These are phyloP conservation scores for Tenthredo amoena DNA, from an alignment of 2,888 invertebrate species.

Conservation along the genomic window DNA sequence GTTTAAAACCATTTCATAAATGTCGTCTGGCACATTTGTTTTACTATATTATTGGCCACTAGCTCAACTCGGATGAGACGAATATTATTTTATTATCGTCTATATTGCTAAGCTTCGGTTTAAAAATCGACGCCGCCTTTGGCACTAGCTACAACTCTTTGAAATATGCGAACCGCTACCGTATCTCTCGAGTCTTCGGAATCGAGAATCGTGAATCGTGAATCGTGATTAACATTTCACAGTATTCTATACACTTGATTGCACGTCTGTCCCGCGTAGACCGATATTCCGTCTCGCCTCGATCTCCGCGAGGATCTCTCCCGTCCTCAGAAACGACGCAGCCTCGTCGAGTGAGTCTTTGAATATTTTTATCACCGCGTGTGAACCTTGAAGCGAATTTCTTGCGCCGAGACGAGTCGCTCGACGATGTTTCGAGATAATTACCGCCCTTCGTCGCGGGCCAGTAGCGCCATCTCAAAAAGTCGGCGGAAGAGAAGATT, in stretches of 20 bases:
- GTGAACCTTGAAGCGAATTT: not conserved
- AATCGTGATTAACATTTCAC: constrained; percentile 27
- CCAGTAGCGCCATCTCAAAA: not conserved
- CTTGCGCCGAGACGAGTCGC: not conserved
- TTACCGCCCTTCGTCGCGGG: not conserved
- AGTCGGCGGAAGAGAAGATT: not conserved
- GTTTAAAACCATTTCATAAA: constrained; percentile 74
- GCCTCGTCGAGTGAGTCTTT: not conserved
- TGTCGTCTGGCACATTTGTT: constrained; percentile 78
- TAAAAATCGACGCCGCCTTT: constrained; percentile 53
- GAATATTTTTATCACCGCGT: not conserved
- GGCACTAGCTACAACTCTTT: constrained; percentile 41
- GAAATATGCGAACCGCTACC: constrained; percentile 32
- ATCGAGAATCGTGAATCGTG: not conserved
- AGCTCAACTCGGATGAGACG: constrained; percentile 59
- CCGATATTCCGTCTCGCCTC: not conserved
- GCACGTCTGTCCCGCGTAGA: not conserved
- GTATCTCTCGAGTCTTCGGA: not conserved
- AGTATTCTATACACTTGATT: not conserved
- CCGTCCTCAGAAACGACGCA: no score
- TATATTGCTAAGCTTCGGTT: constrained; percentile 61
- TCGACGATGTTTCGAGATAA: not conserved
- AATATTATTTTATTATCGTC: constrained; percentile 71
- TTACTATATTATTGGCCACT: constrained; percentile 73
- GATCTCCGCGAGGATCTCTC: not conserved